Percentiles rank a stretch among this genome's conserved stretches.
Conservation (phyloP, 2,113 vertebrate genomes). For the Falco punctatus region DNA sequence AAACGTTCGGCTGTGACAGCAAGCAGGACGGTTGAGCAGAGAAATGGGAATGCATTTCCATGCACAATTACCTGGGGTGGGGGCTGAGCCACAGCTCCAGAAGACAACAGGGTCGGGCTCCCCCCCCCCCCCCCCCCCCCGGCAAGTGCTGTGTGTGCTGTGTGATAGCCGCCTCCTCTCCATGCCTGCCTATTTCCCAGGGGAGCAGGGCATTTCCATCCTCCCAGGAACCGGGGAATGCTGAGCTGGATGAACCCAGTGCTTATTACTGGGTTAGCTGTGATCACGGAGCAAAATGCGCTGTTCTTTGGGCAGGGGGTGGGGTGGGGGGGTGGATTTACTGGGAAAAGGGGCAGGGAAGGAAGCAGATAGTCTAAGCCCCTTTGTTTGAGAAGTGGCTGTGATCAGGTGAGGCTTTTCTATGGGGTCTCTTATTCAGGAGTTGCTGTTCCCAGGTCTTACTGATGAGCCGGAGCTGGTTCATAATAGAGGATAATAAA, state of each 20-base stretch:
- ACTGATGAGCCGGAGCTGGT: not conserved
- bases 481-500: not conserved
- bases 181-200: not conserved
- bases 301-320: not conserved
- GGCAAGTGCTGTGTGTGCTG: not conserved
- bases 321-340: not conserved
- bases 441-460: not conserved
- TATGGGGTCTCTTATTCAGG: not conserved
- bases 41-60: slow-evolving; percentile 37
- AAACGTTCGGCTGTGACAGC: slow-evolving; percentile 24
- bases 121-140: not conserved
- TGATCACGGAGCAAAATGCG: not conserved
- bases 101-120: not conserved
- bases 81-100: not conserved
- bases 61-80: slow-evolving; percentile 13
- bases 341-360: not conserved
- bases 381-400: slow-evolving; percentile 2
- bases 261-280: not conserved
- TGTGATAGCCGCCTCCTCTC: not conserved
- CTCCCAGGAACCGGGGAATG: rapidly evolving
- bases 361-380: not conserved
- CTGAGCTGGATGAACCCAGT: not conserved
- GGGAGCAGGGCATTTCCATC: not conserved
- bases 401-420: not conserved
- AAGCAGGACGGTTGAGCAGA: slow-evolving; percentile 32